Evolutionary conservation across 2,888 invertebrate species (phyloP).

Genomic region (Panopea generosa): DNA sequence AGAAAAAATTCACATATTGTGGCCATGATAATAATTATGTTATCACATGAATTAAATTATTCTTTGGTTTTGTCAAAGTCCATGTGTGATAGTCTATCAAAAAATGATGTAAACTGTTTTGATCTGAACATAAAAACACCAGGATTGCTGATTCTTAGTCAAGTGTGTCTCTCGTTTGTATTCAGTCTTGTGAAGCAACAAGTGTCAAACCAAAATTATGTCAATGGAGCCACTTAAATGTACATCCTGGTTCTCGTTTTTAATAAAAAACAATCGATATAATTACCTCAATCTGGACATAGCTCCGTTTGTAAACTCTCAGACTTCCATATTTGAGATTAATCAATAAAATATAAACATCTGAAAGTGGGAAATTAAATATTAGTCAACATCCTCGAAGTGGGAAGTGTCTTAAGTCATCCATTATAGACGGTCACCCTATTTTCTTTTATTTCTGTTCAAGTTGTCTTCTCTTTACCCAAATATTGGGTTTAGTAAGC

Average conservation of each 20-base stretch:
- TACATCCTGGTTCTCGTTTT: neutral
- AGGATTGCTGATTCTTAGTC: no score
- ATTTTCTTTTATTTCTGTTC: neutral
- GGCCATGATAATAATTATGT: no score
- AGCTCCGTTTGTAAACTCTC: neutral
- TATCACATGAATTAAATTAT: no score
- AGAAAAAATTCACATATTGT: no score
- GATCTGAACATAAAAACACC: no score
- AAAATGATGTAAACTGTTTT: no score
- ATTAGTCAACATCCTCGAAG: constrained; percentile 28
- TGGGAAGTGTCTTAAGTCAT: constrained; percentile 62
- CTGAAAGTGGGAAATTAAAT: constrained; percentile 11
- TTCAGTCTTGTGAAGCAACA: neutral
- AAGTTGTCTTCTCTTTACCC: neutral
- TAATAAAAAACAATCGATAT: neutral
- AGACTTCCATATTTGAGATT: neutral
- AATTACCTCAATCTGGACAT: constrained; percentile 39
- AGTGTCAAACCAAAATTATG: neutral
- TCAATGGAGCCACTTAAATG: neutral
- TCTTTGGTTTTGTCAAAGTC: no score
- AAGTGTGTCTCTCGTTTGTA: no score
- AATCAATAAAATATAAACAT: neutral
- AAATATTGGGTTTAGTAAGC: constrained; percentile 1
- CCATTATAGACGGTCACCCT: constrained; percentile 22
- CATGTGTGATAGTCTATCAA: no score